Conservation (phyloP, 2,797 vertebrate species). For the Craterocephalus amniculus region DNA sequence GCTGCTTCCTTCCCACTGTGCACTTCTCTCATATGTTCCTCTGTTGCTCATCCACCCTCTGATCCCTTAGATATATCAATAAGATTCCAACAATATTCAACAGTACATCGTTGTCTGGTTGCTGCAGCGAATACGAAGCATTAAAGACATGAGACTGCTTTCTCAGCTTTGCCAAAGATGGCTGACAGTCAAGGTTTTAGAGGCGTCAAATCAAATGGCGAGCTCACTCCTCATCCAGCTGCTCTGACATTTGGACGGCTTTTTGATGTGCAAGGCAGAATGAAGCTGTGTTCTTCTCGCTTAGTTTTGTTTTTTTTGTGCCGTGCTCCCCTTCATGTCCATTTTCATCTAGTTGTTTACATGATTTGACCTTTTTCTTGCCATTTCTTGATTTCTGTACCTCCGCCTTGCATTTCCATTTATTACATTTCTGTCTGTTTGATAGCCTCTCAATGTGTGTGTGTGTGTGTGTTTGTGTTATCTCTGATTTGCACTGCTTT, state of each 20-base stretch:
- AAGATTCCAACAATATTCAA: background rate
- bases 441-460: background rate
- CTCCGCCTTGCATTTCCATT: background rate
- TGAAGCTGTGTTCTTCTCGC: conserved; percentile 42
- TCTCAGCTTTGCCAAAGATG: conserved; percentile 20
- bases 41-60: conserved; percentile 19
- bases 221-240: conserved; percentile 46
- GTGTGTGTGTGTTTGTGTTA: conserved; percentile 4
- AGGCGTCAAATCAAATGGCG: conserved; percentile 31
- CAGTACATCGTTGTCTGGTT: background rate
- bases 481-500: conserved; percentile 36
- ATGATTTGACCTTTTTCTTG: conserved; percentile 3
- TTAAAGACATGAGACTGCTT: background rate
- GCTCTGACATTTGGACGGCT: conserved; percentile 65
- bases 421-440: conserved; percentile 1
- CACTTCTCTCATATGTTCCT: conserved; percentile 26
- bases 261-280: conserved; percentile 5
- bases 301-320: conserved; percentile 27
- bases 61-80: conserved; percentile 14
- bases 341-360: too few relatives aligned
- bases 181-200: conserved; percentile 34
- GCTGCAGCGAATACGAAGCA: background rate
- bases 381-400: background rate
- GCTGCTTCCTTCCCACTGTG: conserved; percentile 35
- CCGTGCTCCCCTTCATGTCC: conserved; percentile 16